phyloP scores from a whole-genome alignment of 2,113 vertebrate species.

The Pimephales promelas region DNA sequence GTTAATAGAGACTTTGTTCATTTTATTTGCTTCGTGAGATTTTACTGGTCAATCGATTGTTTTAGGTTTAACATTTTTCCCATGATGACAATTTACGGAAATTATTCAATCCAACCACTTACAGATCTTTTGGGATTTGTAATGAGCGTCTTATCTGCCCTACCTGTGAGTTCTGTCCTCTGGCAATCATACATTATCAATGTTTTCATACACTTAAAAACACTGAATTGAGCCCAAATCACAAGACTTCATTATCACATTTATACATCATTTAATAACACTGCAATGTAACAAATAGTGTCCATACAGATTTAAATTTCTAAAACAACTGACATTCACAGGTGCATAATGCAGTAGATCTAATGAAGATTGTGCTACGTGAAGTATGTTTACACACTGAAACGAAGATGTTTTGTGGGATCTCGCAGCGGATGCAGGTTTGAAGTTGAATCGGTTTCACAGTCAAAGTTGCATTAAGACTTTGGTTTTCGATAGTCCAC shows the following conservation, averaged over 20 bases:
- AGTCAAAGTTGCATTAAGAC: background rate
- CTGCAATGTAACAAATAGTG: constrained; percentile 27
- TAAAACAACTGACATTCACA: background rate
- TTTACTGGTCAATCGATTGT: background rate
- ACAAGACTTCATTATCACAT: constrained; percentile 2
- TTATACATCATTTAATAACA: constrained; percentile 23
- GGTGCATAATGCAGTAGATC: background rate
- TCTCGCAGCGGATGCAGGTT: background rate
- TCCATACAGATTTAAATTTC: background rate
- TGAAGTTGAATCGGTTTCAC: constrained; percentile 1
- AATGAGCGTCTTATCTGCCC: background rate
- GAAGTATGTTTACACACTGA: background rate
- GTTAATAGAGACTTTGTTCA: background rate
- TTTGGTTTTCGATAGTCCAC: too few relatives aligned
- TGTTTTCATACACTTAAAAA: background rate
- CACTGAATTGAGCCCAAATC: background rate
- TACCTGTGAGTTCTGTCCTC: background rate
- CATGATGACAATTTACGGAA: background rate
- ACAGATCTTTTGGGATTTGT: background rate
- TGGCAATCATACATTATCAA: background rate
- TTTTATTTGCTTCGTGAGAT: background rate
- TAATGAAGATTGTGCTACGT: background rate
- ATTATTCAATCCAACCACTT: background rate
- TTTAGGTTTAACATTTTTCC: background rate
- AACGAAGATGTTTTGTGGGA: background rate